Base-by-base conservation (phyloP, 2,113 vertebrate species). In the Lophotis ruficrista region DNA sequence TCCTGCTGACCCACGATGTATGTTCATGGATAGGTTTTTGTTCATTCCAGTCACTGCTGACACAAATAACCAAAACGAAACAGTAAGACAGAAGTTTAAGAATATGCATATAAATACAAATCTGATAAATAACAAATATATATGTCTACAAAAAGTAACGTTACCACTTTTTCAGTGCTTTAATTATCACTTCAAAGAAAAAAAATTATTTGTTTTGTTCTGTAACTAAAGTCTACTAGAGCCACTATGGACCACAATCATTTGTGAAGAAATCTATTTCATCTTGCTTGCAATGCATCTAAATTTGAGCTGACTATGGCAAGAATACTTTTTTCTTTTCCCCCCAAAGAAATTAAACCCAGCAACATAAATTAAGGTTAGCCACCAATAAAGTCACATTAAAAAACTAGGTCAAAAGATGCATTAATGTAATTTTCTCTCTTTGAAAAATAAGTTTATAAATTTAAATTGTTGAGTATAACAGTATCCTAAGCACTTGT, bases 141-240 rank as follows among this genome's bases (percentile, higher is more conserved):
- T 9, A 47, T 1, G 2, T 19, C 71, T 27, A 56, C n/a, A 76
- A 68, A 62, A 66, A 70, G 47, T 28, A 33, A 53, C 21, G 37
- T 50, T 75, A n/a, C 10, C 14, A 10, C 51, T 60, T 84, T 70
- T 65, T 58, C 1, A 4, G 41, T 35, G 23, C 28, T 81, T 30
- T 60, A 71, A 89, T 84, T 91, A 82, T 37, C 57, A 71, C 47
- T 81, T 78, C 65, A 96, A 90, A 92, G 79, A 45, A 83, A 75
- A 78, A 41, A 48, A 35, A 19, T 2, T 54, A 79, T 22, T 92
- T 53, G 31, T 47, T 92, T 81, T 91, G 60, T 50, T 93, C 72
- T 89, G 37, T 58, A 89, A 45, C n/a, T 73, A 15, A 65, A 76
- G 24, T 38, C 62, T 92, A 27, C 10, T 27, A 76, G 20, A 83